Evolutionary conservation across 2,888 invertebrate genomes (phyloP).

Genomic region (Sinopyrophorus schimmeli): DNA sequence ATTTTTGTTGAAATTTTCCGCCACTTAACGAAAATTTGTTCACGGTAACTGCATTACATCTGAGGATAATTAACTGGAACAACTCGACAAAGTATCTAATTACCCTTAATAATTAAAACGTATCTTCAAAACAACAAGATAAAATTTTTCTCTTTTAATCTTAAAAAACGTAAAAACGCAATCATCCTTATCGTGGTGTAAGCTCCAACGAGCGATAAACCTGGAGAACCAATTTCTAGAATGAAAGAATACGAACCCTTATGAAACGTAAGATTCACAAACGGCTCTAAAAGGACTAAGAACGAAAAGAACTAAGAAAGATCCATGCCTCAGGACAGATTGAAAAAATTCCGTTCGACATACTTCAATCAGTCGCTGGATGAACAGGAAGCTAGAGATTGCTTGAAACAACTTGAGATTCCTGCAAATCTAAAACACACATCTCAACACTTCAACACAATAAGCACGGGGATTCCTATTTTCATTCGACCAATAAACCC

Average conservation of each 20-base stretch:
- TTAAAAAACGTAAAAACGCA: slow-evolving; percentile 14
- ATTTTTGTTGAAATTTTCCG: neutral
- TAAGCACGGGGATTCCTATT: slow-evolving; percentile 17
- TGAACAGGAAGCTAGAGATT: slow-evolving; percentile 14
- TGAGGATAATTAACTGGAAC: slow-evolving; percentile 10
- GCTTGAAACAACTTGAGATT: slow-evolving; percentile 17
- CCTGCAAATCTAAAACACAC: slow-evolving; percentile 22
- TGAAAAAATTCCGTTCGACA: slow-evolving; percentile 21
- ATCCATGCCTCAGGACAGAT: slow-evolving; percentile 18
- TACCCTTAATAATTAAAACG: slow-evolving; percentile 11
- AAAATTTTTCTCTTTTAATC: slow-evolving; percentile 9
- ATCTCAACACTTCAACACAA: slow-evolving; percentile 17
- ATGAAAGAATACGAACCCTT: slow-evolving; percentile 25
- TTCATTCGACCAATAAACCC: slow-evolving; percentile 16
- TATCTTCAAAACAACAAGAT: slow-evolving; percentile 6
- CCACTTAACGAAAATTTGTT: slow-evolving; percentile 8
- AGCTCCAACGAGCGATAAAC: slow-evolving; percentile 24
- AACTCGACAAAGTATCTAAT: slow-evolving; percentile 1
- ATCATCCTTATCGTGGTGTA: slow-evolving; percentile 15
- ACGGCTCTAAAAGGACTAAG: slow-evolving; percentile 19
- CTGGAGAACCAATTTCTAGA: slow-evolving; percentile 24
- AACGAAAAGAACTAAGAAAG: slow-evolving; percentile 18
- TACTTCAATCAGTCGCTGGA: slow-evolving; percentile 17
- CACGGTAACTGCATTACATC: slow-evolving; percentile 6
- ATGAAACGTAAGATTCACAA: slow-evolving; percentile 24